A percentile compares a stretch with the other conserved stretches of the same genome.
Conservation (phyloP, 1,140 invertebrate genomes). For the Lasioglossum baleicum region DNA sequence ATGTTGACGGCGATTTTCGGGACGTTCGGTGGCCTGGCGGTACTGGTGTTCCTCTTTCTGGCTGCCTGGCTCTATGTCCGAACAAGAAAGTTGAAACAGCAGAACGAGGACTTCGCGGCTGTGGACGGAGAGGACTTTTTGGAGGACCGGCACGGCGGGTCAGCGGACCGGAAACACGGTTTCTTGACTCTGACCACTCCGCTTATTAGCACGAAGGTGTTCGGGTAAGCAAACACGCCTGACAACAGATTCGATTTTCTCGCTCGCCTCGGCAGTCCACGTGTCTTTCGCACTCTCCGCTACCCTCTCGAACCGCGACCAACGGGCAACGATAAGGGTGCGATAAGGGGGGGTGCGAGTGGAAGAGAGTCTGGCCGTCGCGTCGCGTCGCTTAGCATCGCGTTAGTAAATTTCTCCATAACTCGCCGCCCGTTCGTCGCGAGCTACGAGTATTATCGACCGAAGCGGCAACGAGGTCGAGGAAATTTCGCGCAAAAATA, state of each 20-base stretch:
- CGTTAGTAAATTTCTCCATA: too few relatives aligned
- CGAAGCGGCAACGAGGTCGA: too few relatives aligned
- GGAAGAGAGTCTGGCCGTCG: too few relatives aligned
- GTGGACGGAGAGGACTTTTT: constrained; percentile 58
- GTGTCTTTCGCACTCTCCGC: too few relatives aligned
- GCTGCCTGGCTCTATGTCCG: constrained; percentile 78
- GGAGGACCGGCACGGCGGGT: constrained; percentile 53
- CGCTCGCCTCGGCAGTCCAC: background rate
- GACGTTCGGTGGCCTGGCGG: constrained; percentile 76
- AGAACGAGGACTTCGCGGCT: constrained; percentile 72
- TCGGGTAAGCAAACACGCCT: constrained; percentile 80
- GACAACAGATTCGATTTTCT: background rate
- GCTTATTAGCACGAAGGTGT: constrained; percentile 84
- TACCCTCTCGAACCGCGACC: too few relatives aligned
- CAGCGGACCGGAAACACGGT: constrained; percentile 81
- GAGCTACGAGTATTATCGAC: too few relatives aligned
- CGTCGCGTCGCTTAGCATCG: too few relatives aligned
- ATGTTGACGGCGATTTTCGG: constrained; percentile 80
- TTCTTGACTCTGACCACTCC: constrained; percentile 89
- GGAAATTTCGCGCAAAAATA: too few relatives aligned
- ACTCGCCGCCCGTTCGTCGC: too few relatives aligned
- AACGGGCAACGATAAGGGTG: too few relatives aligned
- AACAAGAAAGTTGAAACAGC: constrained; percentile 74
- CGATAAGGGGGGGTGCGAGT: too few relatives aligned
- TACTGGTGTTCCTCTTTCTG: constrained; percentile 77